Conservation (phyloP, 2,888 invertebrate genomes). For the Yponomeuta plumbellus region DNA sequence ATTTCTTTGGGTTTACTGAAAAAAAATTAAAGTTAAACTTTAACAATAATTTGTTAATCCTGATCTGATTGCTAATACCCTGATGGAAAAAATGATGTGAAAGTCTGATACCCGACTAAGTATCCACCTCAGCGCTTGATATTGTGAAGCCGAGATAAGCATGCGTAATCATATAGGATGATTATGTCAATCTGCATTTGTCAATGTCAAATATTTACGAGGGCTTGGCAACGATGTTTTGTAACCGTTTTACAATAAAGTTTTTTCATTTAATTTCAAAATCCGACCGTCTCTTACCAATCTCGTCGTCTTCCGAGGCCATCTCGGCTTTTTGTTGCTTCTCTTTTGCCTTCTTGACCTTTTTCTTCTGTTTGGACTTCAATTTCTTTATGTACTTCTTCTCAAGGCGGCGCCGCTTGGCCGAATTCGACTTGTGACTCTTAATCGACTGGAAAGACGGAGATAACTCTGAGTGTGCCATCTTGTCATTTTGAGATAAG, state of each 20-base stretch:
- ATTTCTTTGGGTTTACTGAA: conserved; percentile 34
- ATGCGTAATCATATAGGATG: too few relatives aligned
- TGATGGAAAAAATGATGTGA: too few relatives aligned
- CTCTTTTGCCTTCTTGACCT: conserved; percentile 35
- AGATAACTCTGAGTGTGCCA: neutral
- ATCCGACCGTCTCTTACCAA: conserved; percentile 20
- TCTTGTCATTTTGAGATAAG: too few relatives aligned
- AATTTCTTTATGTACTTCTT: conserved; percentile 41
- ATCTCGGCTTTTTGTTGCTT: conserved; percentile 28
- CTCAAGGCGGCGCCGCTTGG: conserved; percentile 42
- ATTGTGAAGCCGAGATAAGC: too few relatives aligned
- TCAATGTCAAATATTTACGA: too few relatives aligned
- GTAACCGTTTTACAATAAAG: too few relatives aligned
- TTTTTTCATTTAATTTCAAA: too few relatives aligned
- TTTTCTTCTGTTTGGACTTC: conserved; percentile 55
- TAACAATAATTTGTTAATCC: neutral
- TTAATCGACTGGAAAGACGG: conserved; percentile 40
- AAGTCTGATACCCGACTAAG: too few relatives aligned
- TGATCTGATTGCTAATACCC: too few relatives aligned
- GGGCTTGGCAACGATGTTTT: too few relatives aligned
- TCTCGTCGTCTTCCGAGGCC: conserved; percentile 37
- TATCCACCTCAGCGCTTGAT: too few relatives aligned
- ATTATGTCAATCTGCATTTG: too few relatives aligned
- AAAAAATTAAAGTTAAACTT: neutral
- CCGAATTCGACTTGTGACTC: conserved; percentile 44